Conservation (phyloP, 2,797 vertebrate genomes). For the Argyrosomus regius region DNA sequence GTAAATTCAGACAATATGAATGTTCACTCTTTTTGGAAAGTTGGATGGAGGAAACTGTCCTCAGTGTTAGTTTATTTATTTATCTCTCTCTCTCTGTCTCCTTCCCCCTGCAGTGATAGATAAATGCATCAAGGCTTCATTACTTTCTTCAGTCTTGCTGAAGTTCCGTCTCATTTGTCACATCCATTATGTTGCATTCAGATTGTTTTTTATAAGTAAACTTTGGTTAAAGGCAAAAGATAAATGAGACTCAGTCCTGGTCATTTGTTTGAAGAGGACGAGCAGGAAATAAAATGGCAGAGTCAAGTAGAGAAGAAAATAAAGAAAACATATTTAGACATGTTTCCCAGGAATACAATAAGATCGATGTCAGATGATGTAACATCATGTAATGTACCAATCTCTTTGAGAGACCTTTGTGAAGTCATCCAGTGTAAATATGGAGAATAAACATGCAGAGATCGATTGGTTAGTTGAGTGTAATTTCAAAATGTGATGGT, state of each 20-base stretch:
- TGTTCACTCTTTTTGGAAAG: not conserved
- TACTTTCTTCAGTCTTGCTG: constrained; percentile 12
- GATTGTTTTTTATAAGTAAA: constrained; percentile 27
- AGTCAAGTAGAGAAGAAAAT: too few relatives aligned
- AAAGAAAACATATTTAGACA: too few relatives aligned
- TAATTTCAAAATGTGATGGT: not conserved
- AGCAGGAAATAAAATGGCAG: too few relatives aligned
- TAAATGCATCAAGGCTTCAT: constrained; percentile 31
- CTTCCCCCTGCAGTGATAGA: constrained; percentile 7
- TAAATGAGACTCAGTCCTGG: not conserved
- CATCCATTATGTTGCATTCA: constrained; percentile 32
- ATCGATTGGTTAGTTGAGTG: too few relatives aligned
- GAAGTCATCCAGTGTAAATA: too few relatives aligned
- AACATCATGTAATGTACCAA: too few relatives aligned
- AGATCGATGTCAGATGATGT: too few relatives aligned
- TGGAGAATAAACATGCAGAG: too few relatives aligned
- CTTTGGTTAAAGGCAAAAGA: constrained; percentile 31
- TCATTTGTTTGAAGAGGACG: constrained; percentile 10
- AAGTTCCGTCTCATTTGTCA: constrained; percentile 29
- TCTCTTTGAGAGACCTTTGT: not conserved
- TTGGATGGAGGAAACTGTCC: not conserved
- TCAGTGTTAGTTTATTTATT: not conserved
- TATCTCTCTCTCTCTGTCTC: not conserved
- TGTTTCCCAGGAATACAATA: too few relatives aligned
- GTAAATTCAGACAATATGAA: not conserved